Conservation (phyloP, 2,113 vertebrate species). For the Corynorhinus townsendii region DNA sequence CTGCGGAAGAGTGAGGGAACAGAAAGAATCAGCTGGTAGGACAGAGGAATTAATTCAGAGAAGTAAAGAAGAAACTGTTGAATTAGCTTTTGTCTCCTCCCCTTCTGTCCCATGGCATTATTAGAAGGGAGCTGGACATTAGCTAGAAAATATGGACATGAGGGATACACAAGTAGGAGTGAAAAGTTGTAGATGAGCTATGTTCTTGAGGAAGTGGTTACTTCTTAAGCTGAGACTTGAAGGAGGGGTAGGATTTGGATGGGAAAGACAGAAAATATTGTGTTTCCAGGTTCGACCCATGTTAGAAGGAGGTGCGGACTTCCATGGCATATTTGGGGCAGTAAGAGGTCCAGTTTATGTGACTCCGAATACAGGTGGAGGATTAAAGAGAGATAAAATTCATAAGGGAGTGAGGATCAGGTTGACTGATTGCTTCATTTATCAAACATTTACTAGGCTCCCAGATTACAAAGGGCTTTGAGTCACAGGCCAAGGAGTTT, state of each 20-base stretch:
- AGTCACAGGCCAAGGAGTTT: constrained; percentile 16
- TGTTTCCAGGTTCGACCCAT: background rate
- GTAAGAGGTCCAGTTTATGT: background rate
- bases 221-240: background rate
- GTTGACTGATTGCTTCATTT: background rate
- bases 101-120: background rate
- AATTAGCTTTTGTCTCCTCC: constrained; percentile 5
- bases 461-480: background rate
- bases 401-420: background rate
- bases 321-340: background rate
- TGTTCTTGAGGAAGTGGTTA: background rate
- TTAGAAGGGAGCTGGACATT: background rate
- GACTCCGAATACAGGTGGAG: background rate
- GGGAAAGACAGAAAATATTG: background rate
- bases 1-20: constrained; percentile 72
- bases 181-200: background rate
- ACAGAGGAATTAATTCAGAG: constrained; percentile 69
- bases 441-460: background rate
- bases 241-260: background rate
- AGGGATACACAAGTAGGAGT: background rate
- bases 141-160: background rate
- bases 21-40: constrained; percentile 60
- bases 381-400: background rate
- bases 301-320: background rate
- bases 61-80: constrained; percentile 30